A percentile compares a stretch with the other conserved stretches of the same genome.
These are phyloP conservation scores for Tragopan temminckii DNA, from an alignment of 2,797 vertebrate species.

Conservation along the genomic window DNA sequence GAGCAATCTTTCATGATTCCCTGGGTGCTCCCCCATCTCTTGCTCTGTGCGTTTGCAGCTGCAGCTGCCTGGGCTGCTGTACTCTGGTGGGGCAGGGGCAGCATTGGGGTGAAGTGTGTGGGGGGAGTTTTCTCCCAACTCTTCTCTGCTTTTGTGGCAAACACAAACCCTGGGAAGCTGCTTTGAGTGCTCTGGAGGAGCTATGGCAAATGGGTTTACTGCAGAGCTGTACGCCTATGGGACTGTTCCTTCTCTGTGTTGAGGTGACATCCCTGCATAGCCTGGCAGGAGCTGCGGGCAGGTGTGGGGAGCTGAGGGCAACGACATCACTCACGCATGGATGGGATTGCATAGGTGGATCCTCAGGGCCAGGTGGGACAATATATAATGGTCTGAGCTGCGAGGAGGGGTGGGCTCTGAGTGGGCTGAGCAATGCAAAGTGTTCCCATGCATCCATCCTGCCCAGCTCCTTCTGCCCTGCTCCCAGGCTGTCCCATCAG, in stretches of 20 bases:
- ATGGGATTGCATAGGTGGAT: conserved; percentile 37
- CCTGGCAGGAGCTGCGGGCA: neutral
- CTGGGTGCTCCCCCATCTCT: neutral
- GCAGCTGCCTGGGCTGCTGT: neutral
- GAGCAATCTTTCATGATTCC: neutral
- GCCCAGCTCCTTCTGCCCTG: neutral
- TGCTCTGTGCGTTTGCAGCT: neutral
- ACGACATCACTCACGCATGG: neutral
- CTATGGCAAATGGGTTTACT: neutral
- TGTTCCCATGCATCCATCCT: neutral
- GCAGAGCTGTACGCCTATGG: neutral
- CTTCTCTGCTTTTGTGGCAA: neutral
- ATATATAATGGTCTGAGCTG: neutral
- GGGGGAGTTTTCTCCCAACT: neutral
- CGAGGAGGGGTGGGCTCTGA: neutral
- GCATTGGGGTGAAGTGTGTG: fast-evolving
- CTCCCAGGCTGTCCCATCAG: neutral
- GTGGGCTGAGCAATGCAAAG: neutral
- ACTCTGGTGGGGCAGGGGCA: neutral
- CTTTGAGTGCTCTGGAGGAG: neutral
- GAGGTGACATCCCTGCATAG: fast-evolving
- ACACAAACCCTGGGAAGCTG: neutral
- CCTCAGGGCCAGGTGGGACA: neutral
- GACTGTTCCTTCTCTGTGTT: no score
- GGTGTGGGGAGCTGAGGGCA: neutral